Evolutionary conservation across 2,888 invertebrate species (phyloP).

Genomic region (Girardia tigrina): DNA sequence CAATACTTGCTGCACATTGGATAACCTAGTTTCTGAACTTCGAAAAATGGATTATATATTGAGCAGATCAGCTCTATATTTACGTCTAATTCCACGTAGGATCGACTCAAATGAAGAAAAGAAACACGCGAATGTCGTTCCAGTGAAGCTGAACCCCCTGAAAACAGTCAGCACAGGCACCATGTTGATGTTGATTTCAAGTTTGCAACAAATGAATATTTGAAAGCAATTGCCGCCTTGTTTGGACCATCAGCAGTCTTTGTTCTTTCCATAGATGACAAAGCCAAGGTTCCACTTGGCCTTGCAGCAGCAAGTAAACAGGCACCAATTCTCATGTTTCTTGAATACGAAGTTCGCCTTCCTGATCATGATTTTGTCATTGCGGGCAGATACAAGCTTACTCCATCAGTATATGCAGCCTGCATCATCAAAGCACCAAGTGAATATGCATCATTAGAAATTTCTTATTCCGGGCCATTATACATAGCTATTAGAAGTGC

Average conservation of each 20-base stretch:
- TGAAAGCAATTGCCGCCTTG: slow-evolving; percentile 15
- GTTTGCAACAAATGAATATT: not conserved
- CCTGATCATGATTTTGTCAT: slow-evolving; percentile 4
- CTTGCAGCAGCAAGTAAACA: slow-evolving; percentile 48
- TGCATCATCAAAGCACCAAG: not conserved
- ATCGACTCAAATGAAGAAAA: slow-evolving; percentile 16
- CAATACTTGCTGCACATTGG: slow-evolving; percentile 25
- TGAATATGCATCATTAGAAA: not conserved
- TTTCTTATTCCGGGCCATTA: slow-evolving; percentile 49
- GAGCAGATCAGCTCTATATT: slow-evolving; percentile 31
- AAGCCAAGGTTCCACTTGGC: slow-evolving; percentile 46
- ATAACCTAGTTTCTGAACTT: slow-evolving; percentile 23
- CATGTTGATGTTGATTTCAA: slow-evolving; percentile 38
- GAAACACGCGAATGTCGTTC: slow-evolving; percentile 25
- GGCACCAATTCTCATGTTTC: slow-evolving; percentile 40
- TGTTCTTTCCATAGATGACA: slow-evolving; percentile 42
- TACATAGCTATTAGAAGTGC: slow-evolving; percentile 45
- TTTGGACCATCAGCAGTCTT: slow-evolving; percentile 39
- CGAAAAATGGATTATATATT: slow-evolving; percentile 9
- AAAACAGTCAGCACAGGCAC: slow-evolving; percentile 38
- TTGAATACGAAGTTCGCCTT: slow-evolving; percentile 30
- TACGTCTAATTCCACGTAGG: slow-evolving; percentile 31
- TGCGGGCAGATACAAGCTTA: not conserved
- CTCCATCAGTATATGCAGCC: not conserved
- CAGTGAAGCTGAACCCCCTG: slow-evolving; percentile 37